A percentile compares a stretch with the other conserved stretches of the same genome.
Conservation (phyloP, 2,797 vertebrate species). For the Hybognathus amarus region DNA sequence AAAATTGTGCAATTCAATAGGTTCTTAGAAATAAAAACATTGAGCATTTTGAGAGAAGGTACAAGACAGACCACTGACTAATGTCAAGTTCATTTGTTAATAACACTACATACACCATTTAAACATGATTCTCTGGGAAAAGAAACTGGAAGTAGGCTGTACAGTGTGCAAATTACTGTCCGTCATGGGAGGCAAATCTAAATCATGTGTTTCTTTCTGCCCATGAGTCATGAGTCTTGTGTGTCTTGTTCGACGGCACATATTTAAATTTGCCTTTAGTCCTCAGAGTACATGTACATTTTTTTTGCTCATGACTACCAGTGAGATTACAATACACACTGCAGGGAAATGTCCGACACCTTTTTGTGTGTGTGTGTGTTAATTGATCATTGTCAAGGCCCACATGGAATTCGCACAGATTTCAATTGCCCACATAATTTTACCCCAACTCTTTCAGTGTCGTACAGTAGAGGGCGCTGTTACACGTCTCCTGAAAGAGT, state of each 20-base stretch:
- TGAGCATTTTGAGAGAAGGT: conserved; percentile 73
- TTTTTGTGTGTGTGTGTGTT: too few species aligned
- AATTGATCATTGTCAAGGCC: conserved; percentile 14
- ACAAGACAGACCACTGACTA: conserved; percentile 75
- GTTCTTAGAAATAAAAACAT: conserved; percentile 80
- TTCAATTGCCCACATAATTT: neutral
- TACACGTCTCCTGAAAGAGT: neutral
- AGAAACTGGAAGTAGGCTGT: conserved; percentile 78
- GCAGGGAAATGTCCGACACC: neutral
- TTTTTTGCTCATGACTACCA: neutral
- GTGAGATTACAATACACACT: conserved; percentile 22
- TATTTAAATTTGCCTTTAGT: conserved; percentile 30
- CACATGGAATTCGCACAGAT: neutral
- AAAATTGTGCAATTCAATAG: conserved; percentile 92
- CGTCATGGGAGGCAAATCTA: conserved; percentile 64
- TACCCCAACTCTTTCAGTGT: neutral
- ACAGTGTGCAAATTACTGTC: conserved; percentile 85
- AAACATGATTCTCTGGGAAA: conserved; percentile 83
- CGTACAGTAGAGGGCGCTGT: neutral
- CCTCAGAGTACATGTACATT: neutral
- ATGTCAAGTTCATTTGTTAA: conserved; percentile 74
- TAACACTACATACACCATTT: conserved; percentile 83
- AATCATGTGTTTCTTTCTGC: neutral
- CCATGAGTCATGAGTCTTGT: conserved; percentile 5
- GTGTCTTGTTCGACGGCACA: neutral